Evolutionary conservation across 2,888 invertebrate species (phyloP), one percentile per base, ranked within the genome.

Genomic region (Ophraella communa): DNA sequence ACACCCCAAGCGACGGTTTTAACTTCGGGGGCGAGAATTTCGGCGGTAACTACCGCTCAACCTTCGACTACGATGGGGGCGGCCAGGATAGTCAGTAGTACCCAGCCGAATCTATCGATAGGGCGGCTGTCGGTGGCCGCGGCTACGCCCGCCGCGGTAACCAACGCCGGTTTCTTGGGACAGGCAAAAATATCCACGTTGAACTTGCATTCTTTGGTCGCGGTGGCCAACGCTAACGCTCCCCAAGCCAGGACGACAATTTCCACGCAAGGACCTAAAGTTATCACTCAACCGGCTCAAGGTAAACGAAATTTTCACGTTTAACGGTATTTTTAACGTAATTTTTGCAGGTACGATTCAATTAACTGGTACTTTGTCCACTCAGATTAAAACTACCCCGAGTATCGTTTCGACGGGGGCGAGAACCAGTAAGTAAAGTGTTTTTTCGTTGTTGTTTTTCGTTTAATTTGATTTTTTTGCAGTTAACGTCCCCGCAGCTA

Each of bases 241-340:
- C 66, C 76, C 0, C 78, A 78, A 54, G 71, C 73, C 4, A 75
- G 80, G 27, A 72, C 68, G 33, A 71, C 78, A 24, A 78, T 78
- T 60, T 69, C 78, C 5, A 66, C 76, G 5, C 79, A 80, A 64
- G 78, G 77, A 4, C 74, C 81, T 18, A 82, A 83, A 73, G 81
- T 83, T 64, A 82, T 83, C 42, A 78, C 82, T 23, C 83, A 82
- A 65, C 76, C 80, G 8, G 72, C 79, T 39, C 81, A 78, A 77
- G 81, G 82, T 79, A 74, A n/a, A n/a, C n/a, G n/a, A n/a, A n/a
- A n/a, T n/a, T n/a, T n/a, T n/a, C n/a, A n/a, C n/a, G n/a, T n/a
- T n/a, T n/a, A n/a, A n/a, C n/a, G n/a, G n/a, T n/a, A n/a, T n/a
- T 11, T 49, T 17, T 49, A 49, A 49, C 3, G 56, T 55, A 42